Percentiles rank a stretch among this genome's conserved stretches.
Conservation (phyloP, 2,797 vertebrate genomes). For the Hybognathus amarus region DNA sequence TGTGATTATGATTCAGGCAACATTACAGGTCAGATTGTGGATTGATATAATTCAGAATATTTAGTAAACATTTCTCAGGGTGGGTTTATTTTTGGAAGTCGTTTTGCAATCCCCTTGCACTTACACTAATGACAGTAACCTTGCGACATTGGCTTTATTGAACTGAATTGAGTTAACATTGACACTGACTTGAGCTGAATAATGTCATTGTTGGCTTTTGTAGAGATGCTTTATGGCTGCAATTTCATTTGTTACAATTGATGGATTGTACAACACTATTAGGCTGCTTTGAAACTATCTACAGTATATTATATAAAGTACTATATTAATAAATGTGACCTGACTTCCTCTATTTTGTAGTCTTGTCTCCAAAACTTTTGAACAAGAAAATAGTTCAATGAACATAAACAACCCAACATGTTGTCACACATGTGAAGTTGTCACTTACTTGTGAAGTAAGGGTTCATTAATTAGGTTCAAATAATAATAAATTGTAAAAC, state of each 20-base stretch:
- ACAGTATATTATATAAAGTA: neutral
- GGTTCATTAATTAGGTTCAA: neutral
- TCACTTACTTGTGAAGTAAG: too few relatives aligned
- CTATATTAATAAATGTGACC: neutral
- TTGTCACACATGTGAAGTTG: too few relatives aligned
- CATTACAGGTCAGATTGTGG: too few relatives aligned
- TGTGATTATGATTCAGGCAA: too few relatives aligned
- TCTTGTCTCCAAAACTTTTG: neutral
- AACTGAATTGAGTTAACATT: too few relatives aligned
- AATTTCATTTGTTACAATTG: neutral
- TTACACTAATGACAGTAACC: too few relatives aligned
- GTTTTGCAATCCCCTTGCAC: too few relatives aligned
- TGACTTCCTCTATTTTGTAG: neutral
- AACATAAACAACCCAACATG: neutral
- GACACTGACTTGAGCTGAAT: too few relatives aligned
- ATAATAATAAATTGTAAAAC: neutral
- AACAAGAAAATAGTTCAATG: neutral
- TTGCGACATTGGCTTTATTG: too few relatives aligned
- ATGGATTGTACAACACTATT: neutral
- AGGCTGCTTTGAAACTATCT: neutral
- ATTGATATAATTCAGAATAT: too few relatives aligned
- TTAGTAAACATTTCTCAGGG: too few relatives aligned
- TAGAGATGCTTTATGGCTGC: neutral
- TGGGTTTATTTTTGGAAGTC: too few relatives aligned
- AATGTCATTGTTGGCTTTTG: neutral